Percentiles rank a stretch among this genome's conserved stretches.
These are phyloP conservation scores for Bombyx huttoni DNA, from an alignment of 2,888 invertebrate species.

Conservation along the genomic window DNA sequence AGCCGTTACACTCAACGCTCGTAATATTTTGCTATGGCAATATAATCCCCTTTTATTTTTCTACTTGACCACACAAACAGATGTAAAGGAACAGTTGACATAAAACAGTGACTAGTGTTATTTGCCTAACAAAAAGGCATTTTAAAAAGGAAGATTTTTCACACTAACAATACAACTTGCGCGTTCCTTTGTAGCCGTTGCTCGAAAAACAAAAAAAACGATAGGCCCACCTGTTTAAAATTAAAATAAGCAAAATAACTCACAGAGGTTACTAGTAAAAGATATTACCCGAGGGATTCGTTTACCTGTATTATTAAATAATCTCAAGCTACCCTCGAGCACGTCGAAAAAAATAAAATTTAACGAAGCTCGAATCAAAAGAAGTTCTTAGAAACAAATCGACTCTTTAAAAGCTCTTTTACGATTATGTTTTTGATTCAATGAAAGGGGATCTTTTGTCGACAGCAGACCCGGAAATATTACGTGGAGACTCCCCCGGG, in stretches of 20 bases:
- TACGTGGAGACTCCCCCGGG: slow-evolving; percentile 20
- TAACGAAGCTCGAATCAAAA: slow-evolving; percentile 23
- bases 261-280: background rate
- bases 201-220: background rate
- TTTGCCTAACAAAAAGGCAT: no score
- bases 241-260: background rate
- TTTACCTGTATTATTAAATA: background rate
- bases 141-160: no score
- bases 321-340: background rate
- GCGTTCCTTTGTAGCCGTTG: background rate
- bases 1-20: slow-evolving; percentile 38
- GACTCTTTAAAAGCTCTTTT: slow-evolving; percentile 42
- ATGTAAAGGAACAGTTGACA: background rate
- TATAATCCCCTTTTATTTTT: slow-evolving; percentile 13
- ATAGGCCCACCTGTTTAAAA: background rate
- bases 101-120: no score
- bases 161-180: background rate
- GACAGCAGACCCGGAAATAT: slow-evolving; percentile 48
- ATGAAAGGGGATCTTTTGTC: slow-evolving; percentile 51
- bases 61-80: background rate
- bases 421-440: slow-evolving; percentile 52
- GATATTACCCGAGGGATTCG: background rate
- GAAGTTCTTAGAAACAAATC: slow-evolving; percentile 40
- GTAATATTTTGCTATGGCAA: slow-evolving; percentile 36
- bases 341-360: slow-evolving; percentile 13